Evolutionary conservation across 2,113 vertebrate species (phyloP).

Genomic region (Xenopus tropicalis): DNA sequence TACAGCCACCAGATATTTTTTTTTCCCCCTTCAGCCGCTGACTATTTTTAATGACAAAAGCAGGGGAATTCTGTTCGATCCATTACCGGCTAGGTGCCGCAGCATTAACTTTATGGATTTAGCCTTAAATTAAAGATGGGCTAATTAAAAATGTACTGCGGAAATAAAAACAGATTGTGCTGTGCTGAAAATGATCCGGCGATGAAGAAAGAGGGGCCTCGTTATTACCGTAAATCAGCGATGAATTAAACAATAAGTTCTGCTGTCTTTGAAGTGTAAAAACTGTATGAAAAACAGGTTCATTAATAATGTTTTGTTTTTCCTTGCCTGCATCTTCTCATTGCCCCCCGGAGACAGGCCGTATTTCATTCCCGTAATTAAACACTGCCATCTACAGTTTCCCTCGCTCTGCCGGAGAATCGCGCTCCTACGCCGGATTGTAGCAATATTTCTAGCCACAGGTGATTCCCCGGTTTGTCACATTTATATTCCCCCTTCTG

Average conservation of each 20-base stretch:
- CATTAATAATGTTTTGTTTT: too few relatives aligned
- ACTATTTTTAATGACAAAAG: too few relatives aligned
- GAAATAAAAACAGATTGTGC: too few relatives aligned
- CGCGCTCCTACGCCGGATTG: too few relatives aligned
- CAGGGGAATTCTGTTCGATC: not conserved
- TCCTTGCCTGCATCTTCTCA: too few relatives aligned
- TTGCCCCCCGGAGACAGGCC: too few relatives aligned
- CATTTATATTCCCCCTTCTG: too few relatives aligned
- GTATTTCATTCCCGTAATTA: not conserved
- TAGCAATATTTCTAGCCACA: too few relatives aligned
- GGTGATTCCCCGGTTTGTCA: too few relatives aligned
- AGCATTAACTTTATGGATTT: not conserved
- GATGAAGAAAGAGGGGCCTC: not conserved
- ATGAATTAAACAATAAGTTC: slow-evolving; percentile 1
- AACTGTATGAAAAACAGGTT: not conserved
- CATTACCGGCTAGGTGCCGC: not conserved
- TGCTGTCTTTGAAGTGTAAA: not conserved
- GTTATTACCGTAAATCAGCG: not conserved
- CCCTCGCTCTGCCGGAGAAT: too few relatives aligned
- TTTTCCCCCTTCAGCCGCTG: too few relatives aligned
- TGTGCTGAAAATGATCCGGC: not conserved
- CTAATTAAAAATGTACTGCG: not conserved
- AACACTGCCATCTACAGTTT: not conserved
- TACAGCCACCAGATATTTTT: too few relatives aligned
- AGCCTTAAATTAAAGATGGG: not conserved